Evolutionary conservation across 2,113 vertebrate genomes (phyloP), one percentile per base, ranked within the genome.

Genomic region (Excalfactoria chinensis): DNA sequence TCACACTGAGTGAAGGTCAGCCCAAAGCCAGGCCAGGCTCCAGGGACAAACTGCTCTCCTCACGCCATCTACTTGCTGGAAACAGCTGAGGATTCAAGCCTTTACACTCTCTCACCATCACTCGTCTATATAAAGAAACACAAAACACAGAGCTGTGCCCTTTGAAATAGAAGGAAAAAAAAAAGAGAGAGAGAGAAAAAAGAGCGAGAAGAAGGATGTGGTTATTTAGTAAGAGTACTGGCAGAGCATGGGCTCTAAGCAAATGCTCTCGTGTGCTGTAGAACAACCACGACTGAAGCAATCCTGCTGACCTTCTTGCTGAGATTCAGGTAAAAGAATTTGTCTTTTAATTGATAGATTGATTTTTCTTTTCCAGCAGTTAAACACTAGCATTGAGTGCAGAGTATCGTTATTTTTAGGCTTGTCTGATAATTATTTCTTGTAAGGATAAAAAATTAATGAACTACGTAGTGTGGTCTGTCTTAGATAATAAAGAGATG

Each of bases 161-260:
- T 86, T 44, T 41, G 32, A 90, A 81, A 79, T 16, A 40, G 13
- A 44, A 6, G 9, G 12, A 23, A 32, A 41, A 41, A 41, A 41
- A 41, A 35, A 41, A 55, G 59, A 41, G 37, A 37, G 37, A 37
- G 37, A 37, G 37, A n/a, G 5, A 28, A 16, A 48, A 7, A 6
- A 15, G 18, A n/a, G 37, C 34, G 2, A 73, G 4, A 70, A 83
- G 23, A 70, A 94, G 96, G 96, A 96, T 93, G 96, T 96, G 96
- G 95, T 55, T 76, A 53, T 67, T 79, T 41, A 69, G 41, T n/a
- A 90, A 63, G 64, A 81, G 30, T 9, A 25, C 34, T 60, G 8
- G 34, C 63, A 34, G 58, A 22, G 35, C 37, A 84, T 22, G 9
- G 34, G 41, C 51, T 89, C 9, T 43, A 59, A 75, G 68, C 37